phyloP scores from a whole-genome alignment of 2,113 vertebrate genomes.

The Tympanuchus pallidicinctus region DNA sequence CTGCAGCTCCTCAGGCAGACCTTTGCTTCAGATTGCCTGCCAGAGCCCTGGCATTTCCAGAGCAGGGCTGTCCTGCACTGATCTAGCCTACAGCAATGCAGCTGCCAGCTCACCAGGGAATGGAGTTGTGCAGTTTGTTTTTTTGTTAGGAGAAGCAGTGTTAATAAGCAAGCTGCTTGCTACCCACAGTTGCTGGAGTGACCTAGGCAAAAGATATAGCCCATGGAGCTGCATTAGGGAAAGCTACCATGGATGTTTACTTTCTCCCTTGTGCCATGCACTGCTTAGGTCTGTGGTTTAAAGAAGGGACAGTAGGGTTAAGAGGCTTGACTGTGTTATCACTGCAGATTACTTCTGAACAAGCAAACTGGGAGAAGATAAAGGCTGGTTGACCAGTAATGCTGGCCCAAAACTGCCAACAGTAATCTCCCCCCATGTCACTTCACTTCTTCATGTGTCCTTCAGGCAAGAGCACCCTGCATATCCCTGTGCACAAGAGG shows the following conservation, averaged over 20 bases:
- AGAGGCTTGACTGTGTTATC: background rate
- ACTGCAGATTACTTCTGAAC: background rate
- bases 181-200: background rate
- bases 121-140: background rate
- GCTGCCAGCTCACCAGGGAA: background rate
- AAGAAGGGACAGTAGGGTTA: no score
- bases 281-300: background rate
- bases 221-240: background rate
- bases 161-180: background rate
- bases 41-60: background rate
- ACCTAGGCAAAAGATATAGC: background rate
- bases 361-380: background rate
- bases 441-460: fast-evolving
- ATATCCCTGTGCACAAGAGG: fast-evolving
- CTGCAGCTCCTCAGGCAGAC: background rate
- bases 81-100: background rate
- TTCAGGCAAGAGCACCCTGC: fast-evolving
- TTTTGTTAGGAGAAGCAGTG: background rate
- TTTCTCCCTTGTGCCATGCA: background rate
- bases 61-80: background rate
- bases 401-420: background rate
- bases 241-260: background rate
- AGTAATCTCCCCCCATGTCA: background rate
- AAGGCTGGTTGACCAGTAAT: fast-evolving
- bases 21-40: background rate